Conservation (phyloP, 2,888 invertebrate genomes). For the Blera fallax region DNA sequence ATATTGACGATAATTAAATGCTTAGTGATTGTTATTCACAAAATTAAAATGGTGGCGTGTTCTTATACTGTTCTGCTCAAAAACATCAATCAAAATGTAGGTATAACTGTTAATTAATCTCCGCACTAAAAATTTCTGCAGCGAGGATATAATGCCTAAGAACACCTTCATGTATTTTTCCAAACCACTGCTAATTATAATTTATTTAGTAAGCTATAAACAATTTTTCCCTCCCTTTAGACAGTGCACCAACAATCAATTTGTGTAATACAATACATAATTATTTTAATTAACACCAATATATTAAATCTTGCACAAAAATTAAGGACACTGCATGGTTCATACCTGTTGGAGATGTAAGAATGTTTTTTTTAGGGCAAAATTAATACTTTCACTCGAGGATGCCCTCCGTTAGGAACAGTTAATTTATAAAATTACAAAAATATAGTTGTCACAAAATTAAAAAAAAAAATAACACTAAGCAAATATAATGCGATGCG, state of each 20-base stretch:
- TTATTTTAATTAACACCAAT: slow-evolving; percentile 25
- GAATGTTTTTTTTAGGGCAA: not conserved
- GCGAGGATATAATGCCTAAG: not conserved
- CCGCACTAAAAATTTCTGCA: not conserved
- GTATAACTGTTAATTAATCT: no score
- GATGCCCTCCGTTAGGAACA: not conserved
- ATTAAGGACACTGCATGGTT: slow-evolving; percentile 30
- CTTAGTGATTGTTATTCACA: not conserved
- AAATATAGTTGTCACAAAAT: not conserved
- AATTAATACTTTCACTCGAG: not conserved
- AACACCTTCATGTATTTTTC: not conserved
- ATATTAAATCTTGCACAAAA: slow-evolving; percentile 30
- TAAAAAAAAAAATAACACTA: not conserved
- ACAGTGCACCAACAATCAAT: not conserved
- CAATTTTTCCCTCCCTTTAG: not conserved
- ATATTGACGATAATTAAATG: not conserved
- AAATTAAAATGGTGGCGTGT: not conserved
- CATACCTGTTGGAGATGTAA: slow-evolving; percentile 32
- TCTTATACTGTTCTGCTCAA: not conserved
- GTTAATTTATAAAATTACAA: slow-evolving; percentile 13
- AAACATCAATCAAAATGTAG: not conserved
- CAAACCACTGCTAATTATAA: slow-evolving; percentile 9
- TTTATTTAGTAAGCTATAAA: slow-evolving; percentile 10
- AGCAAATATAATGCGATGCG: not conserved
- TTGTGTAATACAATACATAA: not conserved